These are phyloP conservation scores for Drepana falcataria DNA, from an alignment of 2,888 invertebrate genomes.

Conservation along the genomic window DNA sequence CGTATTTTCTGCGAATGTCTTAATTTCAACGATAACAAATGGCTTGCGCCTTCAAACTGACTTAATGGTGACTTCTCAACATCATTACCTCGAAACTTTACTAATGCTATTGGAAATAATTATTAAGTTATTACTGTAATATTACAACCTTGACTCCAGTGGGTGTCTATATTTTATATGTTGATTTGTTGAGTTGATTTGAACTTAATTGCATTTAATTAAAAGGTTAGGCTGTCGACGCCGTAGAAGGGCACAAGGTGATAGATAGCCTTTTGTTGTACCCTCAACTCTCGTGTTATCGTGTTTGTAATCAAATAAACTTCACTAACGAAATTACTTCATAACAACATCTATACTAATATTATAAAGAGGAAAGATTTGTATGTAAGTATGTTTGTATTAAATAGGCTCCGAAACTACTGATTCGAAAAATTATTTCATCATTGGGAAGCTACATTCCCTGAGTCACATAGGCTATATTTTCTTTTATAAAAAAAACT, in stretches of 20 bases:
- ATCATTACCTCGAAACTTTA: conserved; percentile 2
- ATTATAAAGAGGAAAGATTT: too few species aligned
- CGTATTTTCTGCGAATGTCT: background rate
- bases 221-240: background rate
- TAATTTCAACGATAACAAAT: background rate
- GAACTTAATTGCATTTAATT: background rate
- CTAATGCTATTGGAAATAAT: background rate
- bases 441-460: too few species aligned
- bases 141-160: conserved; percentile 3
- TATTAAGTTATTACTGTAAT: conserved; percentile 3
- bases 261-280: background rate
- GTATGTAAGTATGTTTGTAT: too few species aligned
- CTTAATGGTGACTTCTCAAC: background rate
- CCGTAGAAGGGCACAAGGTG: background rate
- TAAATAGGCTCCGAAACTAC: too few species aligned
- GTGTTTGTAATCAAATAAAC: too few species aligned
- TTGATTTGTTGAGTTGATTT: background rate
- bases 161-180: background rate
- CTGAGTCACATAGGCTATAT: too few species aligned
- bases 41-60: background rate
- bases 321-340: too few species aligned
- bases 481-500: too few species aligned
- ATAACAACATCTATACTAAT: too few species aligned
- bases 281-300: background rate
- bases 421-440: too few species aligned